Conservation (phyloP, 2,113 vertebrate species). For the Deroptyus accipitrinus region DNA sequence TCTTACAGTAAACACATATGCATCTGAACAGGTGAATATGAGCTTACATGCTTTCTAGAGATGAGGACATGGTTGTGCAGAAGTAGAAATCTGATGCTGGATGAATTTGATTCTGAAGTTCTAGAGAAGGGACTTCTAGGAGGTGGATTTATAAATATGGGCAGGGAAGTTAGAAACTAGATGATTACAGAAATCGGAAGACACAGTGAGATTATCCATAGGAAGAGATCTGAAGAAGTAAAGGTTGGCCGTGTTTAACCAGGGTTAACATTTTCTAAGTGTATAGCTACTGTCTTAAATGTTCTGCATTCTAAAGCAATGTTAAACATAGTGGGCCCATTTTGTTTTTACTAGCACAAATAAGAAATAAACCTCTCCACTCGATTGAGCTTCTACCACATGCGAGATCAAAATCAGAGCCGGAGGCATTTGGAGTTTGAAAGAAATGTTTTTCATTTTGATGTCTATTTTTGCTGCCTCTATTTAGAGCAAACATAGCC, state of each 20-base stretch:
- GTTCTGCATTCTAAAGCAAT: not conserved
- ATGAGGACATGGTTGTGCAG: not conserved
- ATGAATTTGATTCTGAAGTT: not conserved
- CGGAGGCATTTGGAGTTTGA: conserved; percentile 55
- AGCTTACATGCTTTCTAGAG: not conserved
- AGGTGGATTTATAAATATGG: not conserved
- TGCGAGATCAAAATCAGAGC: conserved; percentile 55
- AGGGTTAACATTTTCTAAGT: not conserved
- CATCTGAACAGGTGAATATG: not conserved
- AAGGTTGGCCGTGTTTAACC: not conserved
- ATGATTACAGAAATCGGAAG: not conserved
- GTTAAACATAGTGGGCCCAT: not conserved
- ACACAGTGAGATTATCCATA: not conserved
- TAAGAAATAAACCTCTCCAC: conserved; percentile 25
- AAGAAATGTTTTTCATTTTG: conserved; percentile 63
- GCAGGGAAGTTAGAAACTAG: not conserved
- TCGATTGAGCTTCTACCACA: conserved; percentile 8
- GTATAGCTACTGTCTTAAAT: not conserved
- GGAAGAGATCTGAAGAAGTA: not conserved
- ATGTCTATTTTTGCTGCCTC: conserved; percentile 65
- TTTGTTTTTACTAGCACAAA: conserved; percentile 27
- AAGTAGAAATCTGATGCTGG: not conserved
- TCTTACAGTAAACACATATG: not conserved
- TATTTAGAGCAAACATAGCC: conserved; percentile 54
- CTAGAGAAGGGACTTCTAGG: not conserved